Evolutionary conservation across 2,888 invertebrate genomes (phyloP).

Genomic region (Cordilura impudica): DNA sequence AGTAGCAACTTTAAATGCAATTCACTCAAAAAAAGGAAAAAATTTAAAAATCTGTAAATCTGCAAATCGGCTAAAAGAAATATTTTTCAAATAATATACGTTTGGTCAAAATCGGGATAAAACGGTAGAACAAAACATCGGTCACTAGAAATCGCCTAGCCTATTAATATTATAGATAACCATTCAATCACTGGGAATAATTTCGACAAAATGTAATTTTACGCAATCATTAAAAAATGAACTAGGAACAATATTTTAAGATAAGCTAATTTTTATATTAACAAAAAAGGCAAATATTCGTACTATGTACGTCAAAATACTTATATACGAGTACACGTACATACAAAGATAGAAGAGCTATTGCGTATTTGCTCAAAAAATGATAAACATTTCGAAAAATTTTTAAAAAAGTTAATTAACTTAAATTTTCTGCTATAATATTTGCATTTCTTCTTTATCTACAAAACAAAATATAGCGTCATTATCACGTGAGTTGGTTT

Average conservation of each 20-base stretch:
- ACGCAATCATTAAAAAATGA: not conserved
- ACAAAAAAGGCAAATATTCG: not conserved
- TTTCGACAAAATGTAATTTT: not conserved
- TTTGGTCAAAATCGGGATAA: too few species aligned
- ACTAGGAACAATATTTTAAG: not conserved
- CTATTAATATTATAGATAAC: too few species aligned
- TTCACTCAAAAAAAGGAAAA: too few species aligned
- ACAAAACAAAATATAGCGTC: constrained; percentile 11
- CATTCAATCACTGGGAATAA: not conserved
- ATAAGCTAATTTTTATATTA: not conserved
- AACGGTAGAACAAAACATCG: too few species aligned
- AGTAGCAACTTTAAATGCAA: too few species aligned
- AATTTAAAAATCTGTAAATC: too few species aligned
- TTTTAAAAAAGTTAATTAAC: too few species aligned
- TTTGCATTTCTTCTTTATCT: constrained; percentile 1
- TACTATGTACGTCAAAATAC: too few species aligned
- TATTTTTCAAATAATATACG: too few species aligned
- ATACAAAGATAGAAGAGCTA: not conserved
- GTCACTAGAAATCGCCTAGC: too few species aligned
- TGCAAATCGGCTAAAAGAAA: too few species aligned
- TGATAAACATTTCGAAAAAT: not conserved
- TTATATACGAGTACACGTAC: not conserved
- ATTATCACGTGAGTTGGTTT: constrained; percentile 5
- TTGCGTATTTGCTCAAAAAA: constrained; percentile 11
- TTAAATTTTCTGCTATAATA: too few species aligned